phyloP scores from a whole-genome alignment of 2,888 invertebrate species.

The Lymantria dispar region DNA sequence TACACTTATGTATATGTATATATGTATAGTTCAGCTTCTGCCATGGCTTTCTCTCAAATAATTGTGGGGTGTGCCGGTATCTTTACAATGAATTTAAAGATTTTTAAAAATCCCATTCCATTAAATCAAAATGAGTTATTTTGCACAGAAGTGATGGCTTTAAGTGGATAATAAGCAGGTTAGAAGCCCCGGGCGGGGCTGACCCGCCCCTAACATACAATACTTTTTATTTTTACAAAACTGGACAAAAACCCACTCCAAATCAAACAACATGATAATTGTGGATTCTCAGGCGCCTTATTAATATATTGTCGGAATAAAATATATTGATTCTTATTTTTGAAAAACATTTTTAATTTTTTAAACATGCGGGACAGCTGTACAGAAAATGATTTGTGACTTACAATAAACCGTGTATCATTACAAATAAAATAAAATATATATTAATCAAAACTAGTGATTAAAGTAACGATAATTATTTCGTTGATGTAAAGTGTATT shows the following conservation, averaged over 20 bases:
- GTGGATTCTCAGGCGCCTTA: slow-evolving; percentile 8
- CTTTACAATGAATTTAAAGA: background rate
- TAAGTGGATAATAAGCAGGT: slow-evolving; percentile 78
- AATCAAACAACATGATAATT: slow-evolving; percentile 13
- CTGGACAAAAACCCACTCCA: slow-evolving; percentile 13
- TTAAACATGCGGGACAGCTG: slow-evolving; percentile 3
- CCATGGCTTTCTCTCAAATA: background rate
- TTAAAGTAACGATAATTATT: too few relatives aligned
- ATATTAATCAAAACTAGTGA: background rate
- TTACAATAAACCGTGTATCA: background rate
- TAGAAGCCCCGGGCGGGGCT: slow-evolving; percentile 60
- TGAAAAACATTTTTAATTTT: slow-evolving; percentile 4
- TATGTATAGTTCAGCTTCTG: too few relatives aligned
- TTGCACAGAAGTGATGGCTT: slow-evolving; percentile 74
- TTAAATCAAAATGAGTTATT: slow-evolving; percentile 40
- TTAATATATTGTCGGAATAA: slow-evolving; percentile 6
- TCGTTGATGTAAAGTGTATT: too few relatives aligned
- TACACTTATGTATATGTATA: too few relatives aligned
- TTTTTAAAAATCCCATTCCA: slow-evolving; percentile 4
- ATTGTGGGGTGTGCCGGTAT: background rate
- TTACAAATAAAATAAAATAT: background rate
- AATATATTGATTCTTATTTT: slow-evolving; percentile 6
- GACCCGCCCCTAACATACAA: slow-evolving; percentile 60
- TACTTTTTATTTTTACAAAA: slow-evolving; percentile 50
- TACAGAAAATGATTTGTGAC: slow-evolving; percentile 1